These are phyloP conservation scores for Hirtodrosophila trivittata DNA, from an alignment of 2,888 invertebrate species.

Conservation along the genomic window DNA sequence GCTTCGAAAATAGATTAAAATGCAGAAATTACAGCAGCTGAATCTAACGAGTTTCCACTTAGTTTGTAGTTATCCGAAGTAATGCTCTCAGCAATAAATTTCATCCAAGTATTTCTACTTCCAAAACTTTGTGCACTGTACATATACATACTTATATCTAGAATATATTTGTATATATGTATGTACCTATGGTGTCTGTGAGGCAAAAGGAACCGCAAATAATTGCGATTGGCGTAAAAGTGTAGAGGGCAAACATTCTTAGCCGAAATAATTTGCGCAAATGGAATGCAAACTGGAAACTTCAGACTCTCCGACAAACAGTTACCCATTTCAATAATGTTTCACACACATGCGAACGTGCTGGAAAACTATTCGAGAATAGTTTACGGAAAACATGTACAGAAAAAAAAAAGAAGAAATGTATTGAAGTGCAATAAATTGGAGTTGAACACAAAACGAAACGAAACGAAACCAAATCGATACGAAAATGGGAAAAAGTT, in stretches of 20 bases:
- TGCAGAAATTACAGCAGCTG: not conserved
- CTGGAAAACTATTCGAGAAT: slow-evolving; percentile 40
- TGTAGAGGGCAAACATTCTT: slow-evolving; percentile 38
- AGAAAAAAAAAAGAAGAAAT: slow-evolving; percentile 35
- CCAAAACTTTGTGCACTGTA: slow-evolving; percentile 1
- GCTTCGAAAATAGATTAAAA: not conserved
- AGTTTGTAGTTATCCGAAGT: slow-evolving; percentile 10
- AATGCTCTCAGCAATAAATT: slow-evolving; percentile 33
- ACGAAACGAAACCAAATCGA: slow-evolving; percentile 44
- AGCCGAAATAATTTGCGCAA: slow-evolving; percentile 53
- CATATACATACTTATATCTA: not conserved
- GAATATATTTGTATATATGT: not conserved
- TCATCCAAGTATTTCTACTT: slow-evolving; percentile 13
- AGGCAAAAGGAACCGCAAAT: slow-evolving; percentile 42
- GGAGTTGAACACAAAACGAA: slow-evolving; percentile 32
- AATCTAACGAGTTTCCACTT: slow-evolving; percentile 14
- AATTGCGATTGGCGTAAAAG: slow-evolving; percentile 38
- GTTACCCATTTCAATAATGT: slow-evolving; percentile 69
- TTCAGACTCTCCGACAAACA: slow-evolving; percentile 15
- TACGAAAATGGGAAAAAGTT: slow-evolving; percentile 79
- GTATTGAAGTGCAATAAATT: slow-evolving; percentile 79
- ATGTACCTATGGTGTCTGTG: slow-evolving; percentile 1
- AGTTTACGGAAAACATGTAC: slow-evolving; percentile 29
- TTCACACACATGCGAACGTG: slow-evolving; percentile 52
- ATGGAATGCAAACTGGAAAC: slow-evolving; percentile 56